phyloP scores from a whole-genome alignment of 2,797 vertebrate genomes.

The Delichon dasypus region DNA sequence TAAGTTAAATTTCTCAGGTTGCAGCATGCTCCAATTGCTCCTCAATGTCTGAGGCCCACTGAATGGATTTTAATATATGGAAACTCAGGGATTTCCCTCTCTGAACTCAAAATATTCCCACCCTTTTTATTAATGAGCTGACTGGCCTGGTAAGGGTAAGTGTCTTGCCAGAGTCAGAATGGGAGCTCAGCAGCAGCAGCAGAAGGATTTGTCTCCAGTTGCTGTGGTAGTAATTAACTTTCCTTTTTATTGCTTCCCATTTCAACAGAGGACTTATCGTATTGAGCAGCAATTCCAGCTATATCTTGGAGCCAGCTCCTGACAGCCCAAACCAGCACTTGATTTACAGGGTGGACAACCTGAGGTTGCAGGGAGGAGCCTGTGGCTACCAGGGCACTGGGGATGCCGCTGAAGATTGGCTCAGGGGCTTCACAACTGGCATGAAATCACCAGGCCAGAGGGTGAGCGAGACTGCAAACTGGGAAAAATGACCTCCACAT shows the following conservation, averaged over 20 bases:
- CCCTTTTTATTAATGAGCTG: background rate
- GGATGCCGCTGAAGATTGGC: slow-evolving; percentile 16
- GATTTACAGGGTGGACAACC: slow-evolving; percentile 84
- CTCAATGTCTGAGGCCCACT: background rate
- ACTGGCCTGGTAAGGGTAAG: background rate
- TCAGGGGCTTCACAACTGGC: slow-evolving; percentile 49
- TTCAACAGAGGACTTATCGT: slow-evolving; percentile 87
- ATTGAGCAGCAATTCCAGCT: slow-evolving; percentile 86
- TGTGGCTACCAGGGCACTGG: slow-evolving; percentile 77
- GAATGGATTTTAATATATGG: background rate
- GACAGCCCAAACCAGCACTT: slow-evolving; percentile 75
- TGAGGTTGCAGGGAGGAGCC: slow-evolving; percentile 77
- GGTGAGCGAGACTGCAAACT: slow-evolving; percentile 57
- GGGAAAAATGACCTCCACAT: rapidly evolving
- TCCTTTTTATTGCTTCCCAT: slow-evolving; percentile 56
- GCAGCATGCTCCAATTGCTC: background rate
- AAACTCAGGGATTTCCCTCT: background rate
- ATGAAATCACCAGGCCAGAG: slow-evolving; percentile 56
- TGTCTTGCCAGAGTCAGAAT: background rate
- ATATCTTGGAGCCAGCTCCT: slow-evolving; percentile 87
- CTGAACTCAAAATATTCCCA: background rate
- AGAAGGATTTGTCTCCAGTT: background rate
- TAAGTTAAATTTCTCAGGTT: background rate
- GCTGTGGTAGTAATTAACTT: slow-evolving; percentile 2
- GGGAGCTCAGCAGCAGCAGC: background rate